A percentile compares a stretch with the other conserved stretches of the same genome.
phyloP scores from a whole-genome alignment of 1,140 invertebrate genomes.

The Lepidurus arcticus region DNA sequence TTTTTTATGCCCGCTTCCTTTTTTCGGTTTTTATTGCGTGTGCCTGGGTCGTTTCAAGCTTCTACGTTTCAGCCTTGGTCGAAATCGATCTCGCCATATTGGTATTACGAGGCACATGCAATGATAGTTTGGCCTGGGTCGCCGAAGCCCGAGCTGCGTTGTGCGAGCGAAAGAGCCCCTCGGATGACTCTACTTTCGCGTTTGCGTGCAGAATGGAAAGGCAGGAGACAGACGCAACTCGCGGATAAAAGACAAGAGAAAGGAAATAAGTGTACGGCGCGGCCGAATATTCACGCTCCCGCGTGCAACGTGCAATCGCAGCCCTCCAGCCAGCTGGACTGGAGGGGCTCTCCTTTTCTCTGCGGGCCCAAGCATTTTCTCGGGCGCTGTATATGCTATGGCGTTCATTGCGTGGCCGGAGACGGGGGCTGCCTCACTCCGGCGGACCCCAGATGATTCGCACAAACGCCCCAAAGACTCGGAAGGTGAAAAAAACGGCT shows the following conservation, averaged over 20 bases:
- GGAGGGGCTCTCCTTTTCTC: neutral
- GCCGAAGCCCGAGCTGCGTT: neutral
- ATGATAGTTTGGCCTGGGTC: neutral
- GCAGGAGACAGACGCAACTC: constrained; percentile 16
- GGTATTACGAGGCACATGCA: constrained; percentile 2
- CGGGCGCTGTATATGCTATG: neutral
- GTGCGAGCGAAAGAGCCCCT: neutral
- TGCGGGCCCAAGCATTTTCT: neutral
- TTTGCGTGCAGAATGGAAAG: neutral
- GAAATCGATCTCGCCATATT: constrained; percentile 15
- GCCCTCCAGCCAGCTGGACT: constrained; percentile 11
- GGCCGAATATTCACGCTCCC: constrained; percentile 20
- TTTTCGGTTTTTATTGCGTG: neutral
- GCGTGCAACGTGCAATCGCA: constrained; percentile 17
- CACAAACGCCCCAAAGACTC: too few relatives aligned
- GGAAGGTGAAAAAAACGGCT: too few relatives aligned
- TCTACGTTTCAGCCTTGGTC: constrained; percentile 18
- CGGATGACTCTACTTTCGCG: neutral
- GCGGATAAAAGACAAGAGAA: neutral
- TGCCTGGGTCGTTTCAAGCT: neutral
- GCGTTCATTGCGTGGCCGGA: neutral
- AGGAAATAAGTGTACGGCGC: neutral
- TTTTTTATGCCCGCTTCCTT: too few relatives aligned
- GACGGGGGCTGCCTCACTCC: neutral
- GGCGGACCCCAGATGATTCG: neutral